Evolutionary conservation across 2,113 vertebrate genomes (phyloP), one percentile per base, ranked within the genome.

Genomic region (Camelus dromedarius): DNA sequence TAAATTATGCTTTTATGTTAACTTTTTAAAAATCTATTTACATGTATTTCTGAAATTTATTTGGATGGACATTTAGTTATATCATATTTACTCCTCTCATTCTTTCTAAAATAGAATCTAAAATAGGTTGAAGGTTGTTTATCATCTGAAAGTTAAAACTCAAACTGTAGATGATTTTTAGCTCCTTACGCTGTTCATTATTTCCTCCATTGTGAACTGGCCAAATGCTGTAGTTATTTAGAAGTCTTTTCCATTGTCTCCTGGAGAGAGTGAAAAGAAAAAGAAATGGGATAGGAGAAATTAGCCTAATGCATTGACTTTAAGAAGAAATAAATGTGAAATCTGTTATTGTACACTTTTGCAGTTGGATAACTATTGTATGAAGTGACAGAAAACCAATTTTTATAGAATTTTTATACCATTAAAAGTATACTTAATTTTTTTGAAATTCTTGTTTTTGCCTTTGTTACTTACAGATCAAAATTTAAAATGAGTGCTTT

Each of bases 401-500:
- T 8, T 69, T 38, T 30, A 22, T 64, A 64, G 14, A 77, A 60
- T 14, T 20, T 86, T 93, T 76, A 54, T 30, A 32, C 8, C 6
- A 54, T 3, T 13, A 87, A 89, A 72, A 26, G 2, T 30, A 35
- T 54, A 26, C 6, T 90, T 83, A 8, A 60, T 8, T 12, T 50
- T 50, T 46, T 35, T 35, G 0, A 38, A 72, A 46, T 28, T 30
- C 1, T 72, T 91, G 0, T 56, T 88, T 90, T 92, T 79, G 42
- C 24, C 18, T 87, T 2, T 50, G 10, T 42, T 9, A 35, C 35
- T 35, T 35, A 5, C 0, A 89, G 56, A 93, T 90, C 2, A 75
- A 93, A 92, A 13, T 94, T n/a, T 88, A 94, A 96, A 97, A 66
- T 35, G 35, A 89, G 0, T 6, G 9, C 8, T 77, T 30, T 91